phyloP scores from a whole-genome alignment of 2,888 invertebrate genomes.

The Itoplectis maculator region DNA sequence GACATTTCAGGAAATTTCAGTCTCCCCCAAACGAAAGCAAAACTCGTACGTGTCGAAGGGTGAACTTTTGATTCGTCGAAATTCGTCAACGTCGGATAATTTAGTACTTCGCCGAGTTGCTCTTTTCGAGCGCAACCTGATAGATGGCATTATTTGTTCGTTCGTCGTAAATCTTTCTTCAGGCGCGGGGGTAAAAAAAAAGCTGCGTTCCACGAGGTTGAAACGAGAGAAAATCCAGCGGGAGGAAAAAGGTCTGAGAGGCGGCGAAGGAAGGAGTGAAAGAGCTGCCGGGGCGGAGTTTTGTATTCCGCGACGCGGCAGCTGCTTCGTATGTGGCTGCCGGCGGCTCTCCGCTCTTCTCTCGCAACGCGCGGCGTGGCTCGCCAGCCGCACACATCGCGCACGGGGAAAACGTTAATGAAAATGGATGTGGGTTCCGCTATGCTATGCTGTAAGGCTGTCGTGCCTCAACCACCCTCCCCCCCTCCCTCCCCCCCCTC shows the following conservation, averaged over 20 bases:
- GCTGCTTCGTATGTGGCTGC: slow-evolving; percentile 3
- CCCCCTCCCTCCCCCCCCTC: slow-evolving; percentile 13
- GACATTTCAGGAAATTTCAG: too few relatives aligned
- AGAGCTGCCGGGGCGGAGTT: slow-evolving; percentile 23
- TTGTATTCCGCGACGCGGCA: slow-evolving; percentile 17
- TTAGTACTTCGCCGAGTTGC: neutral
- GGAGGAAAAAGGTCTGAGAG: neutral
- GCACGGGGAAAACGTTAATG: slow-evolving; percentile 61
- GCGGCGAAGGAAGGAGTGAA: slow-evolving; percentile 9
- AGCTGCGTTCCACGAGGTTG: neutral
- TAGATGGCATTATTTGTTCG: neutral
- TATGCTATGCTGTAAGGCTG: slow-evolving; percentile 29
- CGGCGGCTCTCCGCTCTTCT: too few relatives aligned
- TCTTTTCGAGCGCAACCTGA: neutral
- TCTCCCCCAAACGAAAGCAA: too few relatives aligned
- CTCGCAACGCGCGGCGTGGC: slow-evolving; percentile 6
- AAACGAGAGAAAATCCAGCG: neutral
- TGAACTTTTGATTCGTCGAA: too few relatives aligned
- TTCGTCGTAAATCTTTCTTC: neutral
- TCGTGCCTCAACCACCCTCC: too few relatives aligned
- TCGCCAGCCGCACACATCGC: slow-evolving; percentile 15
- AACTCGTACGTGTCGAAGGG: too few relatives aligned
- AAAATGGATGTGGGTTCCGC: slow-evolving; percentile 63
- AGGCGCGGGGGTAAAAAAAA: neutral
- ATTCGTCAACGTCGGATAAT: neutral